Conservation (phyloP, 2,113 vertebrate genomes). For the Ailurus styani region DNA sequence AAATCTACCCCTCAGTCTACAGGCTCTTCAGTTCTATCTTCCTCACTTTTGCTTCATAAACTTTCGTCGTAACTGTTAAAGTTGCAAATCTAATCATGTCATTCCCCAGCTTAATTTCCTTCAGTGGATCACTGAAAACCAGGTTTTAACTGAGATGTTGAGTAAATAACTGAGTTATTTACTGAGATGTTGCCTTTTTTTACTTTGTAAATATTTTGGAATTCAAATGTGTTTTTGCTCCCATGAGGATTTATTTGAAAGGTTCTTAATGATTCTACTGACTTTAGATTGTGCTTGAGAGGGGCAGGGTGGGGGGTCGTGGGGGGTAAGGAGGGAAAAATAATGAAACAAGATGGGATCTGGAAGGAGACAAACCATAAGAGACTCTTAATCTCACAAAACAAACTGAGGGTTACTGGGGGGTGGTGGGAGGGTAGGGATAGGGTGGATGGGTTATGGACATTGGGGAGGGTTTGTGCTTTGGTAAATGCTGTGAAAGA, state of each 20-base stretch:
- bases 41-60: neutral
- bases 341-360: too few species aligned
- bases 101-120: neutral
- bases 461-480: too few species aligned
- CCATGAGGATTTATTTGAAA: slow-evolving; percentile 86
- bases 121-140: neutral
- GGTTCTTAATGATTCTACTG: slow-evolving; percentile 89
- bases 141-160: neutral
- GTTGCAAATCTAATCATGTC: neutral
- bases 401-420: too few species aligned
- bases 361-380: too few species aligned
- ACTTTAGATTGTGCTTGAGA: slow-evolving; percentile 96
- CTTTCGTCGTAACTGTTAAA: neutral
- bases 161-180: slow-evolving; percentile 59
- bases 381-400: too few species aligned
- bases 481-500: too few species aligned
- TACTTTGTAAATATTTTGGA: slow-evolving; percentile 91
- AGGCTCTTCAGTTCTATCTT: neutral
- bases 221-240: slow-evolving; percentile 83
- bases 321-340: too few species aligned
- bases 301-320: too few species aligned
- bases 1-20: neutral
- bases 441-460: too few species aligned
- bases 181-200: slow-evolving; percentile 91
- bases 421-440: too few species aligned